These are phyloP conservation scores for Stichopus chloronotus DNA, from an alignment of 35 echinoderm and acorn worm species.

Conservation along the genomic window DNA sequence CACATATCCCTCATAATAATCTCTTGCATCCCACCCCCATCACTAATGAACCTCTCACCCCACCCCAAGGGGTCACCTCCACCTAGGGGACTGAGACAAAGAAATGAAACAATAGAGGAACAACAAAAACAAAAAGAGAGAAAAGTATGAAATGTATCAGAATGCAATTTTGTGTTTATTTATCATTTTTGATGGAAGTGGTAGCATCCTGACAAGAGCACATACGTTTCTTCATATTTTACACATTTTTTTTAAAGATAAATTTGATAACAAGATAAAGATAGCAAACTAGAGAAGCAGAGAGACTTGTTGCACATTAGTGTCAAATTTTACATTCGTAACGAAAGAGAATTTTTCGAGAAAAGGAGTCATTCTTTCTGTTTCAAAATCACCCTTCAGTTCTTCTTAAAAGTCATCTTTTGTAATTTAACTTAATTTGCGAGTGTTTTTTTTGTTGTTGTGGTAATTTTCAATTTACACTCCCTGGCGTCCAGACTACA, in stretches of 20 bases:
- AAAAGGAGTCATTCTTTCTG: not conserved
- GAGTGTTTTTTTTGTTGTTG: too few relatives aligned
- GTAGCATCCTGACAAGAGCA: slow-evolving; percentile 42
- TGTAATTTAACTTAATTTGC: not conserved
- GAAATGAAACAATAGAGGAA: not conserved
- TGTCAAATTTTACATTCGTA: slow-evolving; percentile 38
- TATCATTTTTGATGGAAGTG: slow-evolving; percentile 51
- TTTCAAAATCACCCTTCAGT: not conserved
- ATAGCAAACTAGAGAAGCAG: slow-evolving; percentile 34
- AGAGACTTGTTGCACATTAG: slow-evolving; percentile 43
- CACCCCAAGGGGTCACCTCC: too few relatives aligned
- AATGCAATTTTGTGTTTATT: slow-evolving; percentile 46
- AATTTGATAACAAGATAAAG: slow-evolving; percentile 22
- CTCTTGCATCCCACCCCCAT: too few relatives aligned
- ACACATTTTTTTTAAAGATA: slow-evolving; percentile 47
- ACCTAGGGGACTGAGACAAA: too few relatives aligned
- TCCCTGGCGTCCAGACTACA: not conserved
- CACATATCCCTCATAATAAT: too few relatives aligned
- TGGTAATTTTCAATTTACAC: not conserved
- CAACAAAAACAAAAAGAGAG: not conserved
- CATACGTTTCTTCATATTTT: slow-evolving; percentile 43
- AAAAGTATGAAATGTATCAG: not conserved
- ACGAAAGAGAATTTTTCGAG: not conserved
- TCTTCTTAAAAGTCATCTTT: not conserved
- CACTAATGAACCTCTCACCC: too few relatives aligned